A percentile compares a stretch with the other conserved stretches of the same genome.
These are phyloP conservation scores for Athalia rosae DNA, from an alignment of 2,888 invertebrate species.

Conservation along the genomic window DNA sequence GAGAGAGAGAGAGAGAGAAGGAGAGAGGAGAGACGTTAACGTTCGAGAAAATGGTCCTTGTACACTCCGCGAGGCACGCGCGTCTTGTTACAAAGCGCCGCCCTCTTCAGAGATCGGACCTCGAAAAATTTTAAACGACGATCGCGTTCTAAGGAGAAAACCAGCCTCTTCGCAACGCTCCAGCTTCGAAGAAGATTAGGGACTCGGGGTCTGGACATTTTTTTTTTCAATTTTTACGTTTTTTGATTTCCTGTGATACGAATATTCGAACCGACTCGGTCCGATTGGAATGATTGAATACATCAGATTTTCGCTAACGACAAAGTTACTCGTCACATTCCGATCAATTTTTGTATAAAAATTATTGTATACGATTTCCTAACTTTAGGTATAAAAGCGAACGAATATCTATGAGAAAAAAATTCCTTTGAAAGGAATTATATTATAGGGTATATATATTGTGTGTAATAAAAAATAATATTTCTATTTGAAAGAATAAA, in stretches of 20 bases:
- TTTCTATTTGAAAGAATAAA: too few species aligned
- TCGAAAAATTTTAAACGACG: too few species aligned
- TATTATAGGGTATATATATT: too few species aligned
- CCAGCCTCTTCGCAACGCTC: constrained; percentile 3
- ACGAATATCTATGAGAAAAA: constrained; percentile 10
- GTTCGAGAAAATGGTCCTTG: constrained; percentile 48
- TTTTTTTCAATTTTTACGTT: too few species aligned
- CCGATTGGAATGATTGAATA: too few species aligned
- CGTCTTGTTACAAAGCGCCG: constrained; percentile 71
- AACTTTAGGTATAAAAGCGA: constrained; percentile 5
- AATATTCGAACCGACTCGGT: too few species aligned
- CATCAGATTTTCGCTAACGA: too few species aligned
- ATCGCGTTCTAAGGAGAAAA: background rate
- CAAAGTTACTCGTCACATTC: too few species aligned
- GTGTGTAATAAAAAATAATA: background rate
- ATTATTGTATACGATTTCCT: constrained; percentile 11
- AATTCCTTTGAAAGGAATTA: constrained; percentile 36
- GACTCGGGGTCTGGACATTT: background rate
- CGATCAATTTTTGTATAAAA: too few species aligned
- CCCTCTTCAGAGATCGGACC: constrained; percentile 53
- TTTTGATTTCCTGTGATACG: too few species aligned
- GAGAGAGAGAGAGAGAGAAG: too few species aligned
- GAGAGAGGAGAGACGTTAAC: constrained; percentile 47
- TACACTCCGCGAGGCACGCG: constrained; percentile 59
- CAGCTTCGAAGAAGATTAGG: constrained; percentile 17